Conservation (phyloP, 2,797 vertebrate species). For the Cossypha dichroa region DNA sequence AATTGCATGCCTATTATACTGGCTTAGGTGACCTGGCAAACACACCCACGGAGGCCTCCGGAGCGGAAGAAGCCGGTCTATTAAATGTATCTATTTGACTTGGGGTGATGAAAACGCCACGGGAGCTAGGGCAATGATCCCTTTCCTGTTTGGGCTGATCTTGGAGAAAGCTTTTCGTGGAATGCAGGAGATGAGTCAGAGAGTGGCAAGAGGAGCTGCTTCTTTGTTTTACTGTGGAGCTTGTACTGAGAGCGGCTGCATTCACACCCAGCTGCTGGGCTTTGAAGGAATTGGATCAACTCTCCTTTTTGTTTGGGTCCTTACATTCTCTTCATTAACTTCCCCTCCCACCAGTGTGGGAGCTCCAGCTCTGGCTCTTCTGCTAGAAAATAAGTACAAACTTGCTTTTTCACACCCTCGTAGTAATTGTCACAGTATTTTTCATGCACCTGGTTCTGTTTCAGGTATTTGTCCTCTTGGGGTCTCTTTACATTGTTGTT, state of each 20-base stretch:
- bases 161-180: not conserved
- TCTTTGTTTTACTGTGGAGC: not conserved
- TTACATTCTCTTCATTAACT: not conserved
- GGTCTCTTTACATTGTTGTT: not conserved
- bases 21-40: not conserved
- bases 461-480: not conserved
- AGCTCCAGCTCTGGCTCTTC: not conserved
- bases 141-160: not conserved
- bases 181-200: not conserved
- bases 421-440: not conserved
- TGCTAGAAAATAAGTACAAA: not conserved
- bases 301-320: not conserved
- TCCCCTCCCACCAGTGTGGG: not conserved
- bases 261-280: rapidly evolving
- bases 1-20: not conserved
- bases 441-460: not conserved
- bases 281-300: not conserved
- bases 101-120: not conserved
- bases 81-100: not conserved
- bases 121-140: not conserved
- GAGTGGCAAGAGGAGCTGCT: not conserved
- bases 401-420: not conserved
- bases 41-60: rapidly evolving
- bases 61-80: rapidly evolving
- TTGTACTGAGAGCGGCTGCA: rapidly evolving